Evolutionary conservation across 2,797 vertebrate genomes (phyloP), one percentile per base, ranked within the genome.

Genomic region (Enteromius unitaeniatus): DNA sequence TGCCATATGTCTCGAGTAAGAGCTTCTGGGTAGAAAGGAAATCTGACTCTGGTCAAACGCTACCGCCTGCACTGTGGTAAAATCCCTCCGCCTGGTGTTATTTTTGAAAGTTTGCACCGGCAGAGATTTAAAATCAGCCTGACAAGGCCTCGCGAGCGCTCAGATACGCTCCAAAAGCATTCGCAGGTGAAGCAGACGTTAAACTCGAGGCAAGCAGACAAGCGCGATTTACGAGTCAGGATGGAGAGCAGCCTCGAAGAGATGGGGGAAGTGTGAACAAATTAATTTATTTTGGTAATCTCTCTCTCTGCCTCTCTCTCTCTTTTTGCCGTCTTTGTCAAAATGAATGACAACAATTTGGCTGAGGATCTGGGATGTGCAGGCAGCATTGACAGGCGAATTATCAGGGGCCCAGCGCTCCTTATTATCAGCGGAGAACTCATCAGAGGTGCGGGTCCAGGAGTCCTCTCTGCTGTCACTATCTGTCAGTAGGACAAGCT

Each of bases 391-490:
- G 97, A 99, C 97, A 99, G 96, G 96, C 96, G 97, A 98, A 99
- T 99, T 99, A 99, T 98, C 97, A 96, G 95, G 96, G 96, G 97
- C 96, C 96, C 95, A 92, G 93, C 92, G 95, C 93, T 95, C 95
- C 96, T 99, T 97, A 99, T 99, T 99, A 99, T 97, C 96, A 97
- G 95, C 91, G 93, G 95, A 97, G 96, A 97, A 98, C 96, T 97
- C 97, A 99, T 98, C 97, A 99, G 94, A 93, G 93, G 94, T 93
- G 95, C 83, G 94, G 92, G 92, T 80, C 88, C 93, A 93, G 91
- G 92, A 95, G 94, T 91, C 93, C 92, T 93, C 95, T 96, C 94
- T 93, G 95, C 95, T 98, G 97, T 99, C 97, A 98, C 96, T 97
- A 96, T 97, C 97, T 94, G 97, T 99, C 97, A 99, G 95, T 94